Base-by-base conservation (phyloP, 2,797 vertebrate species). In the Setipinna tenuifilis region DNA sequence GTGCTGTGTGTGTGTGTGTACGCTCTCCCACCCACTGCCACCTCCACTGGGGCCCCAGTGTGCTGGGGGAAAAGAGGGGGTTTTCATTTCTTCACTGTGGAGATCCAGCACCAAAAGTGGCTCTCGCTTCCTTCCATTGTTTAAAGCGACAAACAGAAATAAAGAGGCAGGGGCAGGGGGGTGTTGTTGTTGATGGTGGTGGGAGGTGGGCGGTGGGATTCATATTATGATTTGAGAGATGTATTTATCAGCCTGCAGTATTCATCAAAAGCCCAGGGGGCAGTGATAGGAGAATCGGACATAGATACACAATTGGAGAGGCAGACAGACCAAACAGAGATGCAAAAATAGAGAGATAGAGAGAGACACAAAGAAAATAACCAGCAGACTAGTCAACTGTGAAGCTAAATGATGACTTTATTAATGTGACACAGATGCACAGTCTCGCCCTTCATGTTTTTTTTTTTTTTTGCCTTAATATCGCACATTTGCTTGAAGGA, bases 21-120 rank as follows among this genome's bases (percentile, higher is more conserved):
- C 31, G 14, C 68, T 41, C 71, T 44, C 71, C 31, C 71, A 78
- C 71, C 71, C 71, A 78, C 71, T 78, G 71, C 17, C 71, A 78
- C 71, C 71, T 41, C 71, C 71, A 78, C 31, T 44, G 71, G 71
- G 71, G 71, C 71, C 71, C 71, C 17, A 78, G 71, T 78, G 71
- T 78, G 71, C 50, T 48, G 50, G 19, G 71, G 35, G 41, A 78
- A 78, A 78, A 78, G 35, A 44, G 71, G 71, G 71, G 71, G 35
- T 44, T 78, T 78, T 78, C 17, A 44, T n/a, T 78, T 44, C 71
- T 78, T 31, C 19, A 19, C 31, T 35, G 9, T 44, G 19, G 71
- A 78, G 71, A 44, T 41, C 31, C 71, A 78, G 35, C 17, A 41
- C 71, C 35, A 78, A 44, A 78, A 21, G 35, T 0, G 71, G 16